phyloP scores from a whole-genome alignment of 2,113 vertebrate species.

The Malurus elegans region DNA sequence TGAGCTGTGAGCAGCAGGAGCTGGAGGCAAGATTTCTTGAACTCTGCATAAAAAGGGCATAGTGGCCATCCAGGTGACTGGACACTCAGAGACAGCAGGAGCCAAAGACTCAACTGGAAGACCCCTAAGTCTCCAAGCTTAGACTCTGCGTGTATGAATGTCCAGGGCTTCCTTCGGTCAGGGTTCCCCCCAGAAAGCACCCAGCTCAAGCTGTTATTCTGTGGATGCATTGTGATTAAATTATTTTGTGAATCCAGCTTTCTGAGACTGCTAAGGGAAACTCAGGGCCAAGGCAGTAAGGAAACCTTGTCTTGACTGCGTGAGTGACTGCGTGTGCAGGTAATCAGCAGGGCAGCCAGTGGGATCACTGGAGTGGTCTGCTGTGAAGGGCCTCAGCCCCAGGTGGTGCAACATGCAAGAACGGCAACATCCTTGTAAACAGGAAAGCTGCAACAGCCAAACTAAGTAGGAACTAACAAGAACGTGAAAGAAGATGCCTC shows the following conservation, averaged over 20 bases:
- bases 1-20: background rate
- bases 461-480: background rate
- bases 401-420: background rate
- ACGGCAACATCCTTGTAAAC: background rate
- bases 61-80: background rate
- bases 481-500: background rate
- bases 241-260: background rate
- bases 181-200: background rate
- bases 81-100: background rate
- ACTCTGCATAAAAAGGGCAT: background rate
- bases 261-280: background rate
- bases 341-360: background rate
- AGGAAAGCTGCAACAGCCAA: background rate
- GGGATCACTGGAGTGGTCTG: background rate
- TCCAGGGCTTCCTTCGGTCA: background rate
- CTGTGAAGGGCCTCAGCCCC: background rate
- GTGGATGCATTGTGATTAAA: background rate
- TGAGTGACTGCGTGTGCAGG: background rate
- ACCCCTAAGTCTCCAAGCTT: background rate
- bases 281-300: background rate
- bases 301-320: background rate
- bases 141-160: background rate
- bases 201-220: background rate
- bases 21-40: background rate
- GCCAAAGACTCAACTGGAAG: background rate